phyloP scores from a whole-genome alignment of 2,888 invertebrate species.

The Agonopterix subpropinquella region DNA sequence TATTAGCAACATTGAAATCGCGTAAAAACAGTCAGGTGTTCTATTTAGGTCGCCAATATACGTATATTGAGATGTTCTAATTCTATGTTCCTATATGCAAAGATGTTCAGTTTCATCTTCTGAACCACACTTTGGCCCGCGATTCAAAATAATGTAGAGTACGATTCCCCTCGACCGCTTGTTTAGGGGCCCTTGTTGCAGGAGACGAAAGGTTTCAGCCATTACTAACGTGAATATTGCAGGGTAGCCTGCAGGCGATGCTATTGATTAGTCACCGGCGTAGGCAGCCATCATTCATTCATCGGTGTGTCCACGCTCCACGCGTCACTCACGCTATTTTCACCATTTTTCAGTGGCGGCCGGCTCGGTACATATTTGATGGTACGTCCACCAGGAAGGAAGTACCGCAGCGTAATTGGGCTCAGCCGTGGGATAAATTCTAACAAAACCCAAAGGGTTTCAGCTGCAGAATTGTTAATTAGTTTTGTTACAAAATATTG shows the following conservation, averaged over 20 bases:
- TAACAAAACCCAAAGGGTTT: constrained; percentile 6
- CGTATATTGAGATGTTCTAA: no score
- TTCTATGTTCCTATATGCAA: no score
- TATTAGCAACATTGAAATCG: no score
- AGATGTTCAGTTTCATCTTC: no score
- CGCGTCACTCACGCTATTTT: constrained; percentile 38
- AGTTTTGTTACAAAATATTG: no score
- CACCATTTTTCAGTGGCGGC: constrained; percentile 38
- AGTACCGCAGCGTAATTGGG: constrained; percentile 53
- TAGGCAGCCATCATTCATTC: constrained; percentile 57
- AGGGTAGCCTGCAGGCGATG: constrained; percentile 27
- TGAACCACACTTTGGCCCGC: no score
- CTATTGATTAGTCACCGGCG: constrained; percentile 40
- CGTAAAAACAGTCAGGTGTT: no score
- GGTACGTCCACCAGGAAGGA: constrained; percentile 54
- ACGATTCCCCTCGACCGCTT: neutral
- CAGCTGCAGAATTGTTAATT: no score
- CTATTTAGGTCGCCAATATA: no score
- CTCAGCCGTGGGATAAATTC: constrained; percentile 37
- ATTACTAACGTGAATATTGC: constrained; percentile 45
- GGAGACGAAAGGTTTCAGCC: constrained; percentile 24
- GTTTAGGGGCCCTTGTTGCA: neutral
- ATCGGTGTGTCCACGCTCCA: constrained; percentile 26
- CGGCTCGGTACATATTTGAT: constrained; percentile 53
- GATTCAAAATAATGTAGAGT: no score